phyloP scores from a whole-genome alignment of 2,113 vertebrate genomes.

The Datnioides undecimradiatus region DNA sequence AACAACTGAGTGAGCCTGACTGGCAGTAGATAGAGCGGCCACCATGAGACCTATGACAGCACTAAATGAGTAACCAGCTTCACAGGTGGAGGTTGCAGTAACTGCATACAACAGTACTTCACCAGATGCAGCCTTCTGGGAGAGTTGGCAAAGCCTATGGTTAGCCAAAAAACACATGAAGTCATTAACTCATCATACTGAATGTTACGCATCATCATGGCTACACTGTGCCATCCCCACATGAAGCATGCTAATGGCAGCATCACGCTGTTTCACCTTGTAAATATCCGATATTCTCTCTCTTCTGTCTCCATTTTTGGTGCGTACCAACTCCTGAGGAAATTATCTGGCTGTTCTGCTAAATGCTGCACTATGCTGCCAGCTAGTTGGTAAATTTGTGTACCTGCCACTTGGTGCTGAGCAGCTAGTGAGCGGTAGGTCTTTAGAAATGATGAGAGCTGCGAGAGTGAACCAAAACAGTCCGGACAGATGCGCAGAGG shows the following conservation, averaged over 20 bases:
- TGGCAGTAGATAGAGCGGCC: neutral
- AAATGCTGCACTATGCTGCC: no score
- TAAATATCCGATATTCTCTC: no score
- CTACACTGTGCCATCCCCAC: neutral
- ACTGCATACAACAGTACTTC: neutral
- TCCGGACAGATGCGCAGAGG: no score
- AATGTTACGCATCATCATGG: neutral
- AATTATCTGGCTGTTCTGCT: neutral
- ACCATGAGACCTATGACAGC: neutral
- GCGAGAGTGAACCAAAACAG: no score
- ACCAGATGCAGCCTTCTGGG: neutral
- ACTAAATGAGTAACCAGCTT: neutral
- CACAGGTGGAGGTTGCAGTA: neutral
- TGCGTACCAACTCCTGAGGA: neutral
- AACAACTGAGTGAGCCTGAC: neutral
- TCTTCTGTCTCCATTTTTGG: neutral
- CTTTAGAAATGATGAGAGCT: no score
- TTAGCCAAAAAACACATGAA: neutral
- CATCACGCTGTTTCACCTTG: no score
- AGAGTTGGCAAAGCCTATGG: neutral
- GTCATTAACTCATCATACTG: neutral
- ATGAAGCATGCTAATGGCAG: neutral
- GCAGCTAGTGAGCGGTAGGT: no score
- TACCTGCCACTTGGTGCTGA: no score
- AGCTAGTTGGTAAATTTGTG: no score